Base-by-base conservation (phyloP, 2,113 vertebrate species). In the Sceloporus tristichus region DNA sequence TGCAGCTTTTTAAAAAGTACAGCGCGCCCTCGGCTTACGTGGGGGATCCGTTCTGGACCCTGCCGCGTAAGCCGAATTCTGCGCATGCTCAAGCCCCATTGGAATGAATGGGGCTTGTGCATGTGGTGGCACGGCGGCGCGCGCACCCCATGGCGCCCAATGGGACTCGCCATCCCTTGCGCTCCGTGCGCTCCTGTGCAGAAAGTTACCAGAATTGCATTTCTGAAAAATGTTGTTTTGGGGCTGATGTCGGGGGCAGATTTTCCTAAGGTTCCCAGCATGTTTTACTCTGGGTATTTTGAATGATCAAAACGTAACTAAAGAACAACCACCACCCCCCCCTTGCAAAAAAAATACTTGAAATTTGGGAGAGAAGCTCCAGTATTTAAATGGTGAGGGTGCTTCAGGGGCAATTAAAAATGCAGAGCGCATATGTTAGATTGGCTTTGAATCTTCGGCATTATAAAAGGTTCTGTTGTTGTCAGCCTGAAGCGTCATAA, bases 301-400 rank as follows among this genome's bases (percentile, higher is more conserved):
- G 91, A 87, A 91, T 84, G 38, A 94, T 93, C 90, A 88, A 91
- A 91, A 91, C 87, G 79, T 93, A 91, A 92, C 91, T 93, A 93
- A 93, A 91, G 75, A 76, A 89, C 90, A 88, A 91, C 84, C 73
- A 82, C 11, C 27, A 9, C 18, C 4, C 80, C 70, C 82, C 40
- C 77, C 8, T 9, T 9, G 13, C 84, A 0, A 1, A 87, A 74
- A 88, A 91, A 90, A 93, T 91, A 93, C 90, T 89, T 84, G 89
- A 88, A 82, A 89, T 85, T 91, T 92, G 89, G 87, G 86, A 86
- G 82, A 94, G 91, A 94, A 91, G 83, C 25, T 93, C 54, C 27
- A 0, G 5, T 94, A 93, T 92, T 83, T 92, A 93, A 92, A 94
- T 91, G 87, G 77, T 59, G 91, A 94, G 73, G 88, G 89, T 92